phyloP scores from a whole-genome alignment of 2,113 vertebrate genomes.

The Orycteropus afer region DNA sequence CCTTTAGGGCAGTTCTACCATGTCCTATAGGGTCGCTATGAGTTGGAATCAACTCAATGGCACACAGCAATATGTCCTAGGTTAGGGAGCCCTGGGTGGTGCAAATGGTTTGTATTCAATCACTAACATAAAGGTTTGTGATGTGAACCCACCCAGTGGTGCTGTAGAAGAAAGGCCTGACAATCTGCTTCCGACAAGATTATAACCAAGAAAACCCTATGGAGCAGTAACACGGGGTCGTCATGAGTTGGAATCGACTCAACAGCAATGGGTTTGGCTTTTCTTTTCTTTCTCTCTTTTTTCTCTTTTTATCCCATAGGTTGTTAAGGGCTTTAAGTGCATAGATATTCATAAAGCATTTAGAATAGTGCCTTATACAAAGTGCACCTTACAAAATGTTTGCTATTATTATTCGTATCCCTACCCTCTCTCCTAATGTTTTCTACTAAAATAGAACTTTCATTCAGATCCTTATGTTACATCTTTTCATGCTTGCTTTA shows the following conservation, averaged over 20 bases:
- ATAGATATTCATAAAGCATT: constrained; percentile 1
- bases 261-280: not conserved
- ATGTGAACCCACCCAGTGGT: not conserved
- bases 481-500: not conserved
- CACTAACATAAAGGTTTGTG: not conserved
- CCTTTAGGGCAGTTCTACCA: not conserved
- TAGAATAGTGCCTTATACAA: not conserved
- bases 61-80: not conserved
- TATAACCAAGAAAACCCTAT: not conserved
- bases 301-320: not conserved
- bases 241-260: not conserved
- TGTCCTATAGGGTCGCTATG: not conserved
- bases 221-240: not conserved
- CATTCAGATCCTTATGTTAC: not conserved
- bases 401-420: not conserved
- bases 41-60: not conserved
- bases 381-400: not conserved
- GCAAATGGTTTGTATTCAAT: not conserved
- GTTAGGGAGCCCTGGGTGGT: not conserved
- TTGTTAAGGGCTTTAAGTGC: not conserved
- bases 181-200: not conserved
- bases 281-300: not conserved
- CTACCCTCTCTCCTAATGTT: not conserved
- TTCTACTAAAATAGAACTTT: not conserved
- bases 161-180: not conserved